Conservation (phyloP, 2,113 vertebrate species). For the Marmota flaviventris region DNA sequence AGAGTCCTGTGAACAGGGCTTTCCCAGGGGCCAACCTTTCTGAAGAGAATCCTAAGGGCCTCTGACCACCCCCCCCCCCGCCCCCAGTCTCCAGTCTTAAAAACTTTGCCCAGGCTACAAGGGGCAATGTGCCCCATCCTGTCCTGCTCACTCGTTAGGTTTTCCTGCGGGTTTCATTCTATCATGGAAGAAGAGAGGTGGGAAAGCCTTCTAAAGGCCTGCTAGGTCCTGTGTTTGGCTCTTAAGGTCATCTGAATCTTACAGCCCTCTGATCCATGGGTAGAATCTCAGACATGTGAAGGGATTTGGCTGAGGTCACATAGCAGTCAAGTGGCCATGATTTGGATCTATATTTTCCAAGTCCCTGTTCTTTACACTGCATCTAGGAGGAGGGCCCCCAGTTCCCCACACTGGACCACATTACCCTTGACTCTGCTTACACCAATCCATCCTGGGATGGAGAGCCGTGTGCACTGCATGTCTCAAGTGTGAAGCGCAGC, state of each 20-base stretch:
- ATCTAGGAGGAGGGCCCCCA: background rate
- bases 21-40: background rate
- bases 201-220: background rate
- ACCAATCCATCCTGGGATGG: background rate
- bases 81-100: background rate
- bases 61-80: background rate
- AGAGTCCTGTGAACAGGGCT: background rate
- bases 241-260: background rate
- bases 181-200: background rate
- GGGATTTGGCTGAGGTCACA: background rate
- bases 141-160: background rate
- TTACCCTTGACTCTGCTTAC: background rate
- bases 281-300: background rate
- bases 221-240: background rate
- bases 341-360: background rate
- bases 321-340: background rate
- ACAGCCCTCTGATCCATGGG: background rate
- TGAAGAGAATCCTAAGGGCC: background rate
- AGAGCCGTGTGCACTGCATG: no score
- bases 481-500: background rate
- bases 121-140: background rate
- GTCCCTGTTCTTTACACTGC: background rate
- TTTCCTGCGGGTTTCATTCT: background rate
- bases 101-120: background rate
- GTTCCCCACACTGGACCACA: background rate